Evolutionary conservation across 2,797 vertebrate species (phyloP), one percentile per base, ranked within the genome.

Genomic region (Megalops cyprinoides): DNA sequence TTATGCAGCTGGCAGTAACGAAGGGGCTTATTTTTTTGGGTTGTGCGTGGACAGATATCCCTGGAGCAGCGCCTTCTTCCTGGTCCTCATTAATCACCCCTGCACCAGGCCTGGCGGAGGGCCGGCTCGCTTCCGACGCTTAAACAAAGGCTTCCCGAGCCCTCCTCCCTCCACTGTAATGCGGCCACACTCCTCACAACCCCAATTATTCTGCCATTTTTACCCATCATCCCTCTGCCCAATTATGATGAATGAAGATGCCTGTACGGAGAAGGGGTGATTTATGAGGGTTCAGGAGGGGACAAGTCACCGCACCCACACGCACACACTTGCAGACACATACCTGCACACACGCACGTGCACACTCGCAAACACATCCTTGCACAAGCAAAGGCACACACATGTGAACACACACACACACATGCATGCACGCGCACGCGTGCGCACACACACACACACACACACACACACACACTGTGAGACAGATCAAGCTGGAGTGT

Each of bases 81-180:
- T 58, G n/a, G 39, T 18, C 37, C 76, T 44, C 53, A 51, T 78
- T 74, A 82, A 82, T 81, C 74, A 81, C 48, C 67, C 74, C 39
- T 34, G 31, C 42, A 25, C n/a, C 7, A 20, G 46, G 15, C 37
- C 81, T 62, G 81, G 81, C 62, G 73, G 15, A 37, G 34, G 49
- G 76, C 51, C 39, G 25, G 39, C 67, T 55, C 55, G 14, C 49
- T 39, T 37, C 46, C 20, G 6, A 53, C 48, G 23, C n/a, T 31
- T 18, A 60, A 62, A 78, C 51, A 74, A 74, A 74, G 67, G 53
- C 39, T 60, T 62, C 25, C 65, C 15, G 10, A 49, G 1, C 15
- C 73, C 12, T 5, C 46, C 31, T 31, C 51, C 49, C 18, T 31
- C 49, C 77, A 78, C 9, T 25, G 10, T 6, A 67, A 71, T 53